Conservation (phyloP, 2,113 vertebrate species). For the Orientallactaga bullata region DNA sequence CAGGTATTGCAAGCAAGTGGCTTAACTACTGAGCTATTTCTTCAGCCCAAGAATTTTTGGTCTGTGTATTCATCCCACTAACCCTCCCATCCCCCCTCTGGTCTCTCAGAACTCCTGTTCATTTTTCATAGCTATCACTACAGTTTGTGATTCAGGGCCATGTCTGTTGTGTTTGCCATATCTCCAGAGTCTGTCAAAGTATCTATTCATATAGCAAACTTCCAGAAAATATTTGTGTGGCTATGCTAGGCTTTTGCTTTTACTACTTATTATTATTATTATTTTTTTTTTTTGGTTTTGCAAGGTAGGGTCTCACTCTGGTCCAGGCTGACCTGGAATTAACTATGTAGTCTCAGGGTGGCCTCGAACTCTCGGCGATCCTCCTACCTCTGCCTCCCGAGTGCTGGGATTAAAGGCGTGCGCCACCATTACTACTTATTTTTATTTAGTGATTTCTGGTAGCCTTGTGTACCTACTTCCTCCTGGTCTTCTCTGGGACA, state of each 20-base stretch:
- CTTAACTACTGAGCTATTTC: no score
- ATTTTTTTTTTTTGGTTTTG: no score
- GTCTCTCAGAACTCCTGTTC: not conserved
- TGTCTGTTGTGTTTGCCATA: not conserved
- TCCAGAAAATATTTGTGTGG: constrained; percentile 11
- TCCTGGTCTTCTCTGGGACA: not conserved
- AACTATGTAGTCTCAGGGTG: no score
- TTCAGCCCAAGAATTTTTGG: no score
- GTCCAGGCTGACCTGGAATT: no score
- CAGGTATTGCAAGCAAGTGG: no score
- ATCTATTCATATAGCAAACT: not conserved
- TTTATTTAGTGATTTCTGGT: constrained; percentile 40
- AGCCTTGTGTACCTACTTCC: not conserved
- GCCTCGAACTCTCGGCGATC: no score
- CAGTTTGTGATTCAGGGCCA: constrained; percentile 30
- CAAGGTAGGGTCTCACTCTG: no score
- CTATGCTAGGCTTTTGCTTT: constrained; percentile 41
- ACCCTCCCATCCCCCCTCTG: not conserved
- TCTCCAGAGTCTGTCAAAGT: constrained; percentile 6
- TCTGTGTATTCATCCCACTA: not conserved
- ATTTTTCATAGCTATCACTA: not conserved
- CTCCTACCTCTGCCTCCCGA: no score
- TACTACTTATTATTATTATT: not conserved
- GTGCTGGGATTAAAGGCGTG: no score
- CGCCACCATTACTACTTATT: not conserved